Conservation (phyloP, 2,797 vertebrate genomes). For the Heliangelus exortis region DNA sequence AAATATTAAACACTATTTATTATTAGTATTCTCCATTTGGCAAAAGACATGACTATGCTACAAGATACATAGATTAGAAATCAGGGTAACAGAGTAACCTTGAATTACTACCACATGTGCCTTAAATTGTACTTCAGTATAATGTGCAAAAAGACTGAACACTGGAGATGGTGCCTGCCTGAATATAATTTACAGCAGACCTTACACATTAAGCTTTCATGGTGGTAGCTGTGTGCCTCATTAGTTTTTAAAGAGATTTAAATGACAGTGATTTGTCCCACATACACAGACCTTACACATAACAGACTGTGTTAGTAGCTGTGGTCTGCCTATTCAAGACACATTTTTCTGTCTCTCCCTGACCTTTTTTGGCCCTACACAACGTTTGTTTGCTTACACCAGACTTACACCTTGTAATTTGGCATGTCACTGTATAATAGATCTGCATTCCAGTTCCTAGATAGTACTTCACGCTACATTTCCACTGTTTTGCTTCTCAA, state of each 20-base stretch:
- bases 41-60: background rate
- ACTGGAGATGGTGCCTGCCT: background rate
- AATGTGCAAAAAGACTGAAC: background rate
- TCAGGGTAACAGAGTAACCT: background rate
- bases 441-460: background rate
- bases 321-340: background rate
- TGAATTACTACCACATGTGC: background rate
- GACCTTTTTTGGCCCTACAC: background rate
- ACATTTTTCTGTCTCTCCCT: background rate
- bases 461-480: background rate
- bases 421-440: rapidly evolving
- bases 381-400: background rate
- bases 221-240: background rate
- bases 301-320: background rate
- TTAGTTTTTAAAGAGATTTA: slow-evolving; percentile 8
- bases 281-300: background rate
- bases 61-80: background rate
- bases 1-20: background rate
- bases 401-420: background rate
- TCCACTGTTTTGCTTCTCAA: background rate
- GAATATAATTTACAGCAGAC: slow-evolving; percentile 1
- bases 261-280: slow-evolving; percentile 7
- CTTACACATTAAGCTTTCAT: slow-evolving; percentile 10
- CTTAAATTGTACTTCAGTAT: background rate
- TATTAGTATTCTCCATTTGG: background rate